phyloP scores from a whole-genome alignment of 2,113 vertebrate species.

The Dasypus novemcinctus region DNA sequence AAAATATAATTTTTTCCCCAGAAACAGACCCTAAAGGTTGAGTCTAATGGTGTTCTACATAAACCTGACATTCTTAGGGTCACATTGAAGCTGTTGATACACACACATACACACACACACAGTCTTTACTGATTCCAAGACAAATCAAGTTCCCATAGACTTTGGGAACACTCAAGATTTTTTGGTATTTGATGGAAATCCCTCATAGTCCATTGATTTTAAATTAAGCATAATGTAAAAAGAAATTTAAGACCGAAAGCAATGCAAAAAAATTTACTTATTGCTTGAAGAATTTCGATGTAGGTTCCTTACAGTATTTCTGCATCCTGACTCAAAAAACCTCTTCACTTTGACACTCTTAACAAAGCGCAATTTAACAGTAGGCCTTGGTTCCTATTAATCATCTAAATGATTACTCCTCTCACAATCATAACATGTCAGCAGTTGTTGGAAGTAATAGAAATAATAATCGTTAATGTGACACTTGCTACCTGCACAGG shows the following conservation, averaged over 20 bases:
- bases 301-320: not conserved
- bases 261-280: not conserved
- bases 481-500: not conserved
- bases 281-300: not conserved
- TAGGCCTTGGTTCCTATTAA: not conserved
- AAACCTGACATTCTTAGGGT: not conserved
- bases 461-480: not conserved
- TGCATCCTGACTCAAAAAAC: not conserved
- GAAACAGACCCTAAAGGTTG: not conserved
- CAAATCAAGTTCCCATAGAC: not conserved
- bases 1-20: not conserved
- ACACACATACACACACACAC: not conserved
- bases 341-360: not conserved
- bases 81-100: not conserved
- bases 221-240: not conserved
- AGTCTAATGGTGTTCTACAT: not conserved
- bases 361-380: not conserved
- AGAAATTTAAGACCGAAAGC: not conserved
- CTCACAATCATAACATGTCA: rapidly evolving
- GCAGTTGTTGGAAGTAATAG: not conserved
- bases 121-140: not conserved
- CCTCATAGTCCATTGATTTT: not conserved
- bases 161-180: not conserved
- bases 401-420: not conserved
- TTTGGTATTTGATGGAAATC: not conserved